Evolutionary conservation across 2,888 invertebrate genomes (phyloP).

Genomic region (Argyresthia goedartella): DNA sequence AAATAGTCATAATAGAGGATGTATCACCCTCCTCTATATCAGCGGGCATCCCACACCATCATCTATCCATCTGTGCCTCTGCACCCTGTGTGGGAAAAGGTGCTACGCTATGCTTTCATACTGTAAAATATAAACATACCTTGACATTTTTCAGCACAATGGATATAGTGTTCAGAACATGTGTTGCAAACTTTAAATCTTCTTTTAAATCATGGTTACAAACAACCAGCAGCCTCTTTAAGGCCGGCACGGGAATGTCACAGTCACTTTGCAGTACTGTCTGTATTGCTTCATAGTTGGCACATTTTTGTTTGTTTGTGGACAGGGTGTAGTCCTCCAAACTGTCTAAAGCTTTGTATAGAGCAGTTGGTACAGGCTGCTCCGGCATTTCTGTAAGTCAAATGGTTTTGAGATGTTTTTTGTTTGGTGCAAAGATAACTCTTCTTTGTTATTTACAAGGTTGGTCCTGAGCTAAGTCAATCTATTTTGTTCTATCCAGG

Average conservation of each 20-base stretch:
- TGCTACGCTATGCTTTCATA: no score
- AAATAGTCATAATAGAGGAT: no score
- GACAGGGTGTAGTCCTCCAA: conserved; percentile 26
- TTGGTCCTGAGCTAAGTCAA: no score
- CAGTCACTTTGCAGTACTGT: conserved; percentile 22
- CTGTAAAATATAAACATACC: conserved; percentile 26
- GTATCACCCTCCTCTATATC: no score
- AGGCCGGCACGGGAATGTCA: conserved; percentile 14
- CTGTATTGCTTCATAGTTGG: conserved; percentile 25
- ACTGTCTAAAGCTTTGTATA: conserved; percentile 23
- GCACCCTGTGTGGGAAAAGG: no score
- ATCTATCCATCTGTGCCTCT: no score
- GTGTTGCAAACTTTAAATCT: conserved; percentile 26
- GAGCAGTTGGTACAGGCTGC: conserved; percentile 14
- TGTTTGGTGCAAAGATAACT: not conserved
- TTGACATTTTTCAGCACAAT: conserved; percentile 31
- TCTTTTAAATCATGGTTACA: conserved; percentile 32
- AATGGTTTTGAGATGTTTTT: not conserved
- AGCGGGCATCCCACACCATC: no score
- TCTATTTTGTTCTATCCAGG: no score
- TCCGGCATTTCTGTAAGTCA: conserved; percentile 33
- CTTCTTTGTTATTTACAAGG: no score
- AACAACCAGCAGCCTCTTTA: conserved; percentile 29
- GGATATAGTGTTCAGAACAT: conserved; percentile 26
- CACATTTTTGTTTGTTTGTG: conserved; percentile 14